A percentile compares a stretch with the other conserved stretches of the same genome.
These are phyloP conservation scores for Callyntrura guangdongensis DNA, from an alignment of 2,888 invertebrate species.

Conservation along the genomic window DNA sequence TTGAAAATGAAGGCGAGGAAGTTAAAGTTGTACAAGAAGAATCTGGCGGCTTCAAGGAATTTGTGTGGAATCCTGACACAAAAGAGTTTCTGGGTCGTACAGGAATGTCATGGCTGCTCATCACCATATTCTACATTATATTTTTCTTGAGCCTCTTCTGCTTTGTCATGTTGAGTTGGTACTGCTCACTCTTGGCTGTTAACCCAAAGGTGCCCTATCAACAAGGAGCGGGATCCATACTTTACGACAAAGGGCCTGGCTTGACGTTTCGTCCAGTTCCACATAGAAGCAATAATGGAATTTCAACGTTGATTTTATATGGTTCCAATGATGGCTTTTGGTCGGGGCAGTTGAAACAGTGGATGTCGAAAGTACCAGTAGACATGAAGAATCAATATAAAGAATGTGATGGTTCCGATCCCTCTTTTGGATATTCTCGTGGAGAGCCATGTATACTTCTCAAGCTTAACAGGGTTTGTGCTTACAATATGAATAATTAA, in stretches of 20 bases:
- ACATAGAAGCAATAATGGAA: conserved; percentile 93
- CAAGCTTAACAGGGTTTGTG: conserved; percentile 95
- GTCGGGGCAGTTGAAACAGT: conserved; percentile 91
- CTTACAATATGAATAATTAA: no score
- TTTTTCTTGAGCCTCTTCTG: conserved; percentile 96
- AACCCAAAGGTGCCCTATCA: background rate
- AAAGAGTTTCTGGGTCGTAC: conserved; percentile 52
- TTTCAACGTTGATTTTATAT: conserved; percentile 98
- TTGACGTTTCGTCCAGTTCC: conserved; percentile 98
- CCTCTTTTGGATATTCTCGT: conserved; percentile 93
- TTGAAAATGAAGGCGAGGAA: background rate
- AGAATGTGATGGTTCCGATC: background rate
- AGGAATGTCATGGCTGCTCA: conserved; percentile 85
- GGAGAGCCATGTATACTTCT: conserved; percentile 97
- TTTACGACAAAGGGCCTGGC: conserved; percentile 38
- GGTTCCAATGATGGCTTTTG: conserved; percentile 91
- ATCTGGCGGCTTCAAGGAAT: conserved; percentile 17
- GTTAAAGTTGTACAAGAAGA: background rate
- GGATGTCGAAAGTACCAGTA: conserved; percentile 86
- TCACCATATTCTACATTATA: conserved; percentile 97
- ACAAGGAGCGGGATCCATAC: conserved; percentile 6
- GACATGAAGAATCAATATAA: no score
- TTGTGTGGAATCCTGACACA: conserved; percentile 42
- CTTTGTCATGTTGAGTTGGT: conserved; percentile 89
- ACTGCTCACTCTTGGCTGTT: conserved; percentile 11